phyloP scores from a whole-genome alignment of 2,888 invertebrate species.

The Oligia latruncula region DNA sequence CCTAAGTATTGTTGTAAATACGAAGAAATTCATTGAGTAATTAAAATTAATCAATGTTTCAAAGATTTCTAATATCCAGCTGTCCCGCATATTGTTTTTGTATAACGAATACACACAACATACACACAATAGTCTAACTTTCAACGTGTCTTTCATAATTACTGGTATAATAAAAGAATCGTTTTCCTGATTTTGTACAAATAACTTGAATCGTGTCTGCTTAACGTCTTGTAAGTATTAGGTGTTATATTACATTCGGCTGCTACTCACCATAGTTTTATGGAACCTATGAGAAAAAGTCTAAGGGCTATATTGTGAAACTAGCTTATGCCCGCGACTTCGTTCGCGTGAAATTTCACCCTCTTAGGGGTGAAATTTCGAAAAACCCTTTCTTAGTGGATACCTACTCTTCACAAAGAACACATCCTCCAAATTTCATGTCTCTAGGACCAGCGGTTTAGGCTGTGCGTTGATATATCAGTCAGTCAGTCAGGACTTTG shows the following conservation, averaged over 20 bases:
- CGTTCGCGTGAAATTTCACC: no score
- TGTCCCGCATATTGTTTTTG: constrained; percentile 32
- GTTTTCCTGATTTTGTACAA: constrained; percentile 1
- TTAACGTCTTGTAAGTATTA: constrained; percentile 3
- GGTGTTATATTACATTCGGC: constrained; percentile 22
- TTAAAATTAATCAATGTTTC: neutral
- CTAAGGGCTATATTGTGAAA: neutral
- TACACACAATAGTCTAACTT: neutral
- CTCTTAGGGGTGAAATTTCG: no score
- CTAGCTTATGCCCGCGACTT: no score
- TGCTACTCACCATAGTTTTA: constrained; percentile 3
- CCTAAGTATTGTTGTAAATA: neutral
- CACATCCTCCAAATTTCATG: no score
- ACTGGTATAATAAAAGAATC: neutral
- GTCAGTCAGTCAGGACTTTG: no score
- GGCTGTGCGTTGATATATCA: no score
- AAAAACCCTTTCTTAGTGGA: no score
- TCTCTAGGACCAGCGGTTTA: no score
- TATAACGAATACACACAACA: neutral
- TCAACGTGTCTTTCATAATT: neutral
- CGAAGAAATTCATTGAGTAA: neutral
- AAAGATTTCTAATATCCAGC: constrained; percentile 22
- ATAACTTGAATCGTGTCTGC: constrained; percentile 12
- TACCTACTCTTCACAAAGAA: no score
- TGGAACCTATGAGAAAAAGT: neutral